A percentile compares a stretch with the other conserved stretches of the same genome.
Evolutionary conservation across 2,888 invertebrate species (phyloP).

Genomic region (Metacarcinus magister): DNA sequence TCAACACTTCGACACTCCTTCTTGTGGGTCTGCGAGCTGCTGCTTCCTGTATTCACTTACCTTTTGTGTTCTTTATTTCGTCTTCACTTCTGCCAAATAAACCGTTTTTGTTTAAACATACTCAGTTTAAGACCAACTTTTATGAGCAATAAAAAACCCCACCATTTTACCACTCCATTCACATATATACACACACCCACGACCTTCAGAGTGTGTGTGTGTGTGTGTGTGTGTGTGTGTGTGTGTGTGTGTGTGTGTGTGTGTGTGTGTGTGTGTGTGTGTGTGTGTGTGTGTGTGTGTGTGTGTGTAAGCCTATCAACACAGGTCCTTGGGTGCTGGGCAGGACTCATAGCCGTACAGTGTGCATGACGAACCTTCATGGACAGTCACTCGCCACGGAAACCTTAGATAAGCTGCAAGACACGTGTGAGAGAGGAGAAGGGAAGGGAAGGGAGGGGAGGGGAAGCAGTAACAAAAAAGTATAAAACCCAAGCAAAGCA

Average conservation of each 20-base stretch:
- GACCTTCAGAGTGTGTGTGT: not conserved
- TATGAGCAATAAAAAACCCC: not conserved
- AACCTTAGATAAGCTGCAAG: conserved; percentile 48
- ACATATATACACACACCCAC: not conserved
- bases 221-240: conserved; percentile 44
- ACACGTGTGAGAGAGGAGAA: not conserved
- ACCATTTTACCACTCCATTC: not conserved
- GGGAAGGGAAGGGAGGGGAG: conserved; percentile 30
- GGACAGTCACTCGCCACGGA: conserved; percentile 18
- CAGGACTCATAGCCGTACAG: not conserved
- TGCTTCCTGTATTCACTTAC: not conserved
- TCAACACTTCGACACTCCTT: not conserved
- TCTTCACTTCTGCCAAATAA: not conserved
- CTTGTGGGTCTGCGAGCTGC: not conserved
- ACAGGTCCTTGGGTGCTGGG: not conserved
- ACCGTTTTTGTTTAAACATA: not conserved
- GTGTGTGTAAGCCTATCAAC: not conserved
- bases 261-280: not conserved
- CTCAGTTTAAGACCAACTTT: conserved; percentile 10
- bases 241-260: not conserved
- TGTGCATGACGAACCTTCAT: not conserved
- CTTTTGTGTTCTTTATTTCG: not conserved
- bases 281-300: not conserved
- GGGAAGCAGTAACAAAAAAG: not conserved
- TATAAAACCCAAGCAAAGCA: not conserved